These are phyloP conservation scores for Notocelia uddmanniana DNA, from an alignment of 2,888 invertebrate species.

Conservation along the genomic window DNA sequence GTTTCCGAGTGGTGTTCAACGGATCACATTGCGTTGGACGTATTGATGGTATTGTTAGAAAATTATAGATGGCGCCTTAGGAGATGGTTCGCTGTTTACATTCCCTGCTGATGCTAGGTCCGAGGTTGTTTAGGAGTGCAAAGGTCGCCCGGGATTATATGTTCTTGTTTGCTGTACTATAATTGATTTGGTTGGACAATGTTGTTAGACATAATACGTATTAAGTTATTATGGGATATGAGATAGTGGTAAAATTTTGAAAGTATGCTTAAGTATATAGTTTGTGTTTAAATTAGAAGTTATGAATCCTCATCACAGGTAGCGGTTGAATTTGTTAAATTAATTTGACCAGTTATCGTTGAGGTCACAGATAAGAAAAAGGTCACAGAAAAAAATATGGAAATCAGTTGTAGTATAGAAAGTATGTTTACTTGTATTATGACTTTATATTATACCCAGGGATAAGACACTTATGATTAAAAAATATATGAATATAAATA, in stretches of 20 bases:
- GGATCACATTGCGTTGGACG: conserved; percentile 65
- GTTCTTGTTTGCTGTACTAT: conserved; percentile 74
- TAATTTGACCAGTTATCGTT: no score
- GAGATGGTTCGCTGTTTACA: conserved; percentile 83
- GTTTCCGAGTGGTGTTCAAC: conserved; percentile 37
- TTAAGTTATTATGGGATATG: conserved; percentile 34
- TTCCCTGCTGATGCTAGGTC: conserved; percentile 77
- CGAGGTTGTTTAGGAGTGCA: conserved; percentile 78
- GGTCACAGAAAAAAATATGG: no score
- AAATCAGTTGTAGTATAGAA: no score
- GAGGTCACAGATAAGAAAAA: no score
- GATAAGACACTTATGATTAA: no score
- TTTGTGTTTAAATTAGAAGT: no score
- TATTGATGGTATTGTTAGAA: conserved; percentile 78
- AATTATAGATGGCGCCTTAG: conserved; percentile 85
- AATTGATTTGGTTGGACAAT: conserved; percentile 68
- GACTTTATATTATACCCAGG: no score
- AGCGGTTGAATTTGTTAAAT: no score
- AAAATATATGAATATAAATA: no score
- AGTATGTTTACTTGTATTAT: no score
- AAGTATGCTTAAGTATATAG: not conserved
- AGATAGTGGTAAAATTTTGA: not conserved
- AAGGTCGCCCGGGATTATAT: conserved; percentile 79
- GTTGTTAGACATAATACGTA: conserved; percentile 37
- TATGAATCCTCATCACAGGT: no score